A percentile compares a stretch with the other conserved stretches of the same genome.
These are phyloP conservation scores for Guaruba guarouba DNA, from an alignment of 2,113 vertebrate species.

Conservation along the genomic window DNA sequence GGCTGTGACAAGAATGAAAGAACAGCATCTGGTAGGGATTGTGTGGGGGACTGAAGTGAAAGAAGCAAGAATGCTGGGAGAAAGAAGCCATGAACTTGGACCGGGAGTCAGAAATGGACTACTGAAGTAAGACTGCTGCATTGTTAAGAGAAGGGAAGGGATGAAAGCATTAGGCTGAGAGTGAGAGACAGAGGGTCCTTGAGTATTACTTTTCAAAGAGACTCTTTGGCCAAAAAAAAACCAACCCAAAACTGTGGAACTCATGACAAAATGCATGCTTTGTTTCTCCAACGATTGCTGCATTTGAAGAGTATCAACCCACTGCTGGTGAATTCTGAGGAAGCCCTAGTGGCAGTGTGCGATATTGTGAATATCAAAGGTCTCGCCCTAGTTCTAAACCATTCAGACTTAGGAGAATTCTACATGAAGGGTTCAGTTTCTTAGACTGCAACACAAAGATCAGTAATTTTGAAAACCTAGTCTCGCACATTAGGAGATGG, in stretches of 20 bases:
- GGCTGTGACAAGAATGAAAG: not conserved
- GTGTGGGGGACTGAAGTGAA: not conserved
- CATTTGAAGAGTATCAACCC: not conserved
- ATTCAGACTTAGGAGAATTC: not conserved
- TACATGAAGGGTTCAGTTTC: not conserved
- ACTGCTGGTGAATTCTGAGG: not conserved
- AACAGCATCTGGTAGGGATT: not conserved
- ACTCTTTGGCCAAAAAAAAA: not conserved
- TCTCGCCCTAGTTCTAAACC: not conserved
- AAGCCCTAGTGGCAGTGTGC: not conserved
- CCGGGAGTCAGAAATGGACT: not conserved
- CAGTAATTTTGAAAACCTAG: not conserved
- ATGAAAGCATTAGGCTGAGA: not conserved
- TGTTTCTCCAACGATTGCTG: not conserved
- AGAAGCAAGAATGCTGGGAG: not conserved
- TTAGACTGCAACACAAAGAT: not conserved
- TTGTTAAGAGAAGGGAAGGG: not conserved
- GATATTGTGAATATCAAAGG: not conserved
- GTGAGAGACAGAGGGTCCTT: not conserved
- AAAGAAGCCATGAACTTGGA: not conserved
- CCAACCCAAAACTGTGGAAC: not conserved
- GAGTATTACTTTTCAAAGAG: not conserved
- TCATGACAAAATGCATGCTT: not conserved
- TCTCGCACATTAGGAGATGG: not conserved
- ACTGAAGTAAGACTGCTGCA: not conserved